Evolutionary conservation across 2,888 invertebrate species (phyloP).

Genomic region (Agrochola circellaris): DNA sequence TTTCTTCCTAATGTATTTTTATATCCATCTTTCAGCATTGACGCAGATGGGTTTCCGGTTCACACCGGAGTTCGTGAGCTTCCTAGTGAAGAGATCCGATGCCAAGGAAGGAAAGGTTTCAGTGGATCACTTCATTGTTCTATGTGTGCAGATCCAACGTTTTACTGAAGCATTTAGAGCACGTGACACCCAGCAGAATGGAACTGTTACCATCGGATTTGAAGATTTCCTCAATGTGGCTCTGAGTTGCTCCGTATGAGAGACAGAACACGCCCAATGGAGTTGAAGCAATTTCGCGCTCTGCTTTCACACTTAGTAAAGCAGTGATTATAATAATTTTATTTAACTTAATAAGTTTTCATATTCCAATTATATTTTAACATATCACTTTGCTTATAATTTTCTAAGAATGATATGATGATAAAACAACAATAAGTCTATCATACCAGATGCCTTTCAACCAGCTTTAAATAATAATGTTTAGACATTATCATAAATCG

Average conservation of each 20-base stretch:
- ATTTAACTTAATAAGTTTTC: slow-evolving; percentile 15
- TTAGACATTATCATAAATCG: not conserved
- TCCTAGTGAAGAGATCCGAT: slow-evolving; percentile 93
- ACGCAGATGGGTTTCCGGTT: slow-evolving; percentile 97
- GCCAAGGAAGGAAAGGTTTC: slow-evolving; percentile 92
- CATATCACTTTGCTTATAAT: not conserved
- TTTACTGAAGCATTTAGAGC: slow-evolving; percentile 96
- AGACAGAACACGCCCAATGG: not conserved
- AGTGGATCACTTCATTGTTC: slow-evolving; percentile 96
- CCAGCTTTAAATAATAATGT: slow-evolving; percentile 23
- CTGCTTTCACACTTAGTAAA: slow-evolving; percentile 22
- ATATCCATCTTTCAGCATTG: slow-evolving; percentile 91
- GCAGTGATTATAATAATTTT: slow-evolving; percentile 21
- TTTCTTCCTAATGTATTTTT: not conserved
- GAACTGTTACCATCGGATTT: slow-evolving; percentile 95
- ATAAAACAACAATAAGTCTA: not conserved
- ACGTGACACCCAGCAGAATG: slow-evolving; percentile 95
- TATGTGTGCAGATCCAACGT: slow-evolving; percentile 96
- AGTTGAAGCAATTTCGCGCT: slow-evolving; percentile 25
- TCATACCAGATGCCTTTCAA: slow-evolving; percentile 10
- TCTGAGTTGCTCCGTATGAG: slow-evolving; percentile 92
- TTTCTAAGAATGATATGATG: slow-evolving; percentile 9
- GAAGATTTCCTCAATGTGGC: slow-evolving; percentile 97
- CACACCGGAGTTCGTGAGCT: slow-evolving; percentile 94
- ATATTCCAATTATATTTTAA: slow-evolving; percentile 27